phyloP scores from a whole-genome alignment of 2,888 invertebrate genomes.

The Linyphia triangularis region DNA sequence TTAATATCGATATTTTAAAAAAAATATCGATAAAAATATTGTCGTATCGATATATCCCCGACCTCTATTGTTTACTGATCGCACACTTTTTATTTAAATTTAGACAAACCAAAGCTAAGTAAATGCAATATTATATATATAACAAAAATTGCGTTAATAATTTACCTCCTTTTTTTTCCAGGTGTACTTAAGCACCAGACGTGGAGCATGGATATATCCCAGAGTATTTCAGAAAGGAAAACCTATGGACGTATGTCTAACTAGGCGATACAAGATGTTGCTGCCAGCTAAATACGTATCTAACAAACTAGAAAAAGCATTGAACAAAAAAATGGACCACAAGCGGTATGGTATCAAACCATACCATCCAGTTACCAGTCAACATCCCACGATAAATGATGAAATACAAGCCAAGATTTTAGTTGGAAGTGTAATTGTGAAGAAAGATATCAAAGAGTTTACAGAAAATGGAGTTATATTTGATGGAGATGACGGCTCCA shows the following conservation, averaged over 20 bases:
- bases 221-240: conserved; percentile 80
- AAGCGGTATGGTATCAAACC: conserved; percentile 58
- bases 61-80: no score
- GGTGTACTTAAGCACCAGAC: conserved; percentile 81
- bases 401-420: conserved; percentile 81
- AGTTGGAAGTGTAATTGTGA: conserved; percentile 79
- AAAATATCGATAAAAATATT: no score
- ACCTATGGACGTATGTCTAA: conserved; percentile 78
- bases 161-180: conserved; percentile 76
- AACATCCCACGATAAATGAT: conserved; percentile 80
- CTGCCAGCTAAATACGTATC: conserved; percentile 34
- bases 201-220: conserved; percentile 81
- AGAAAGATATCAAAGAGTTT: conserved; percentile 78
- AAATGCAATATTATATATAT: not conserved
- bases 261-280: conserved; percentile 55
- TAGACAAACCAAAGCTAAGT: no score
- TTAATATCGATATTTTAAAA: no score
- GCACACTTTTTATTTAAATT: no score
- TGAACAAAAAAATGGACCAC: conserved; percentile 61
- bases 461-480: conserved; percentile 78
- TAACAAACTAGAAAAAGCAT: conserved; percentile 47
- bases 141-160: not conserved
- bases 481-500: conserved; percentile 78
- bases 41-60: no score
- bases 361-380: conserved; percentile 61